Conservation (phyloP, 2,113 vertebrate genomes). For the Pao palembangensis region DNA sequence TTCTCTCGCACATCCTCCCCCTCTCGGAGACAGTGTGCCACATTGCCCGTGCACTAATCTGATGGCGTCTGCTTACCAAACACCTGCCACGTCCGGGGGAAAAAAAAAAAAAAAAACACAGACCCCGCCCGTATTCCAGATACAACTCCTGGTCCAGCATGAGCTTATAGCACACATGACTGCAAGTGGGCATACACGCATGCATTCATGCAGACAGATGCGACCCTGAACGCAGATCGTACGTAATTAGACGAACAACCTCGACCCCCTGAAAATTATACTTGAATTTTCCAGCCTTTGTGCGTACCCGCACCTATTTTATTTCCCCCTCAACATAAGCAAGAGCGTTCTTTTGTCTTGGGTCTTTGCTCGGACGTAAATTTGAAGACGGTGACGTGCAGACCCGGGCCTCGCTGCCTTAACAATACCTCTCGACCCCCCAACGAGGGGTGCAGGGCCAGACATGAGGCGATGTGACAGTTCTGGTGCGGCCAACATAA, state of each 20-base stretch:
- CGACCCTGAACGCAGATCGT: slow-evolving; percentile 27
- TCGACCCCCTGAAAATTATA: slow-evolving; percentile 18
- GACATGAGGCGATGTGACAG: slow-evolving; percentile 75
- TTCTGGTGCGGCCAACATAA: slow-evolving; percentile 72
- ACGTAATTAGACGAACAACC: slow-evolving; percentile 41
- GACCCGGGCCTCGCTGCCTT: slow-evolving; percentile 56
- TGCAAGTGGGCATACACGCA: slow-evolving; percentile 19
- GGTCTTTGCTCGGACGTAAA: slow-evolving; percentile 40
- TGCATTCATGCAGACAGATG: slow-evolving; percentile 37
- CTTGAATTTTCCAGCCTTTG: slow-evolving; percentile 10
- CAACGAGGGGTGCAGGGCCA: slow-evolving; percentile 62
- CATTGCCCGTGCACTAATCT: slow-evolving; percentile 67
- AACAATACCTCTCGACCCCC: slow-evolving; percentile 72
- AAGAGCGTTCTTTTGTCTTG: slow-evolving; percentile 47
- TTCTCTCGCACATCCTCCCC: slow-evolving; percentile 55
- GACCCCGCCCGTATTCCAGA: slow-evolving; percentile 47
- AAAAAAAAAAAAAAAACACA: slow-evolving; percentile 23
- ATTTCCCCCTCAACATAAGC: slow-evolving; percentile 16
- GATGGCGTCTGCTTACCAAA: slow-evolving; percentile 67
- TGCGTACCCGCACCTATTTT: slow-evolving; percentile 19
- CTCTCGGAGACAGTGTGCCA: slow-evolving; percentile 60
- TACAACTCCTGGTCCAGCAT: slow-evolving; percentile 32
- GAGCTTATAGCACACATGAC: slow-evolving; percentile 42
- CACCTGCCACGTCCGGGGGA: slow-evolving; percentile 66
- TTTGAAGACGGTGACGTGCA: slow-evolving; percentile 56